Evolutionary conservation across 2,113 vertebrate species (phyloP), one percentile per base, ranked within the genome.

Genomic region (Oreocharis arfaki): DNA sequence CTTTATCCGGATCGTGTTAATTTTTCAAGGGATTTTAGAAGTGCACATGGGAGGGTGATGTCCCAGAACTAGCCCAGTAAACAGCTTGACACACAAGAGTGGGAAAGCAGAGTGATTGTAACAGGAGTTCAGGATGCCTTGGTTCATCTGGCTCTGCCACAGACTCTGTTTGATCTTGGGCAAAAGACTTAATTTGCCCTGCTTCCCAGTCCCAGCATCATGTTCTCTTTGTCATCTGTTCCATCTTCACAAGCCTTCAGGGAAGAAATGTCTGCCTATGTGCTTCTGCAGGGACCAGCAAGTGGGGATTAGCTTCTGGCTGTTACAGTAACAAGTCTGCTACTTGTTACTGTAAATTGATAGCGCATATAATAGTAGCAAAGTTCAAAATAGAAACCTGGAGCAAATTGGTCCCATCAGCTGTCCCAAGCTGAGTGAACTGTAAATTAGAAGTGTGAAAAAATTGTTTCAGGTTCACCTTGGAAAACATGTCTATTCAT

Each of bases 11-110:
- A 44, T 77, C 4, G 27, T 63, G n/a, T 80, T 95, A 42, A 35
- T 94, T 90, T 93, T 95, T 89, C 67, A 80, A 61, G 75, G 33
- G 52, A 44, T 94, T 88, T 89, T 93, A 84, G 75, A 35, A 84
- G n/a, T 1, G 1, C n/a, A 10, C 20, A 15, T 3, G 3, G n/a
- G 49, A 87, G n/a, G 22, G 11, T 80, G 41, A 11, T 30, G 10
- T 64, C 60, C 33, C 68, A 81, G 76, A 74, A n/a, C 44, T 50
- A 61, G 10, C 33, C 28, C 1, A 0, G 27, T 83, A 71, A 68
- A 41, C 1, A 7, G 28, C 27, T 74, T 78, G 84, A 53, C 68
- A 15, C 5, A 6, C 27, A 27, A 20, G 53, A 60, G 5, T 57
- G 33, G 41, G 44, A 63, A 84, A 47, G 53, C 61, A 69, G 55